Evolutionary conservation across 2,888 invertebrate species (phyloP), one percentile per base, ranked within the genome.

Genomic region (Melinaea menophilus): DNA sequence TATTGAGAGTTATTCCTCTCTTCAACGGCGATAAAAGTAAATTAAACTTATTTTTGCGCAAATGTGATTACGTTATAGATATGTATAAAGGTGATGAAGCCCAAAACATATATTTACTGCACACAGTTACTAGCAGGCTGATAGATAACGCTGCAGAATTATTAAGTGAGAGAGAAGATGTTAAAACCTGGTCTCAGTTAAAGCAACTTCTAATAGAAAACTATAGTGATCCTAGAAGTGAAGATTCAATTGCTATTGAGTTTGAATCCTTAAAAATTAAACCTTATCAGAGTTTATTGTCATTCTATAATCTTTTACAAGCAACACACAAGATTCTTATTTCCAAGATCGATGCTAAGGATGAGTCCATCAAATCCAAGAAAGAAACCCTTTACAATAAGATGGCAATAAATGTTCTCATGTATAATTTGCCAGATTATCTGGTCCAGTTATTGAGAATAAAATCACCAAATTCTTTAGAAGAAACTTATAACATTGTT

Each of bases 41-140:
- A 35, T 41, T 59, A 37, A 59, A 59, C 11, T 37, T 59, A 37
- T 59, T 41, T 54, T 12, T 59, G 22, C 34, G 59, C 31, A 59
- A 59, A 59, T 58, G 55, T 54, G 55, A 59, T 12, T 59, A 59
- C 41, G 60, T 60, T 31, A 60, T 60, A 45, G 46, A 55, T 41
- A 55, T 55, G 54, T 60, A 55, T 55, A 55, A 60, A 5, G 60
- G 60, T 4, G 13, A 45, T 55, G 60, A 60, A n/a, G 55, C 45
- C 11, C 55, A 60, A 13, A 60, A 60, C 13, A 12, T 46, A 13
- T 59, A 60, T 46, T 31, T 60, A 45, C 35, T 60, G 41, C 60
- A 60, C 22, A 41, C 34, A 5, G n/a, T 58, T 22, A 58, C 47
- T 5, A 47, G 58, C 34, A 22, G 47, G 31, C 47, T 58, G n/a